These are phyloP conservation scores for Lepeophtheirus salmonis DNA, from an alignment of 1,140 invertebrate species.

Conservation along the genomic window DNA sequence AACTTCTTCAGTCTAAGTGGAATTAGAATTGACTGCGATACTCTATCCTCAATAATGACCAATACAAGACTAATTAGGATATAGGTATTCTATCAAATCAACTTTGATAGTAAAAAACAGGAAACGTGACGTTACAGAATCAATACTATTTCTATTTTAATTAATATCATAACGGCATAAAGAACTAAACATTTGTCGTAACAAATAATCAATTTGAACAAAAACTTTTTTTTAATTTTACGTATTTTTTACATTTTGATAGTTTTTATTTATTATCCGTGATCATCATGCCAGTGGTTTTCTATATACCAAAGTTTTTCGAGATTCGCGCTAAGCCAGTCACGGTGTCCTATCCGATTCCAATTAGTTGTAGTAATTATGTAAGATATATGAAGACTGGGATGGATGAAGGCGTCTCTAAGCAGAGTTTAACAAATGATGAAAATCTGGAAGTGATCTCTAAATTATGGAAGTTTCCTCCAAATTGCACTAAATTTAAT, in stretches of 20 bases:
- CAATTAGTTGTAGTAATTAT: slow-evolving; percentile 2
- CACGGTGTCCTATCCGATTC: background rate
- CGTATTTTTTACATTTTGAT: background rate
- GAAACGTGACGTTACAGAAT: no score
- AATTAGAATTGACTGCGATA: no score
- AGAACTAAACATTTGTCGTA: background rate
- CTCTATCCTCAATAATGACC: no score
- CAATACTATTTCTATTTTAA: no score
- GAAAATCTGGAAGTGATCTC: background rate
- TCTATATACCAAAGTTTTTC: slow-evolving; percentile 17
- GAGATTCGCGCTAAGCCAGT: slow-evolving; percentile 2
- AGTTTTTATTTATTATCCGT: background rate
- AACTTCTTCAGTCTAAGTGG: no score
- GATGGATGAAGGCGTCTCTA: no score
- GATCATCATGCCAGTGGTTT: slow-evolving; percentile 5
- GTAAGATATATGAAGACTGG: background rate
- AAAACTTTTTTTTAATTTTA: background rate
- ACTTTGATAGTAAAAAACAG: no score
- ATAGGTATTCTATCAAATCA: no score
- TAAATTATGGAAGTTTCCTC: background rate
- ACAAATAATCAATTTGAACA: background rate
- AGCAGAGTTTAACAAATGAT: no score
- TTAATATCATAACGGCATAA: no score
- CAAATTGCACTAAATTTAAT: background rate
- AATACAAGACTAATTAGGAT: no score